Evolutionary conservation across 1,140 invertebrate species (phyloP).

Genomic region (Thaumetopoea pityocampa): DNA sequence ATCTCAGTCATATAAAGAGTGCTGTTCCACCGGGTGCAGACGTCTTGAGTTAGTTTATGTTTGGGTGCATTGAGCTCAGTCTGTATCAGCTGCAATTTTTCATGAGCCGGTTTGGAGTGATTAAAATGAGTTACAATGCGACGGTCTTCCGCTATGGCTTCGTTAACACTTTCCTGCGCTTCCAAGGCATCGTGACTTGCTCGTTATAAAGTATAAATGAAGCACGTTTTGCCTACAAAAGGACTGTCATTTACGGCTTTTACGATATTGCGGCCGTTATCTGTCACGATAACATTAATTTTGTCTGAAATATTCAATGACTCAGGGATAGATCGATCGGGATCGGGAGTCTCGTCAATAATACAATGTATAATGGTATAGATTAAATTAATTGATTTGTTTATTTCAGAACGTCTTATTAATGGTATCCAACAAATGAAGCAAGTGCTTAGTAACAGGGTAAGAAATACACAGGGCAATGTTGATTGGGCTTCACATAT

Average conservation of each 20-base stretch:
- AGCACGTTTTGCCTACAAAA: conserved; percentile 12
- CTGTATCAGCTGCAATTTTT: too few species aligned
- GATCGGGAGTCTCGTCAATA: too few species aligned
- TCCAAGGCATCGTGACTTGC: conserved; percentile 9
- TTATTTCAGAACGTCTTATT: conserved; percentile 52
- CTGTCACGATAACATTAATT: conserved; percentile 18
- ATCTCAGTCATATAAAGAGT: neutral
- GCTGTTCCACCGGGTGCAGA: too few species aligned
- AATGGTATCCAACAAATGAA: conserved; percentile 63
- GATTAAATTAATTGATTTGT: too few species aligned
- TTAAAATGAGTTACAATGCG: too few species aligned
- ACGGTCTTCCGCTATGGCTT: too few species aligned
- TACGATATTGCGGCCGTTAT: conserved; percentile 15
- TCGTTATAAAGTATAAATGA: conserved; percentile 16
- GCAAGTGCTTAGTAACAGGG: conserved; percentile 49
- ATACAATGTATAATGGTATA: too few species aligned
- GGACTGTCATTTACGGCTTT: conserved; percentile 19
- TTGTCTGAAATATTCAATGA: neutral
- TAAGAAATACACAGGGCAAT: conserved; percentile 52
- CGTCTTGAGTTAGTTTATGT: too few species aligned
- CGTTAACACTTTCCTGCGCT: neutral
- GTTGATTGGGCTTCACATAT: conserved; percentile 58
- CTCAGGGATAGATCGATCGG: too few species aligned
- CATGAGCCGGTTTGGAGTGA: too few species aligned
- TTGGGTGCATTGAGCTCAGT: too few species aligned